Conservation (phyloP, 1,140 invertebrate genomes). For the Dufourea novaeangliae region DNA sequence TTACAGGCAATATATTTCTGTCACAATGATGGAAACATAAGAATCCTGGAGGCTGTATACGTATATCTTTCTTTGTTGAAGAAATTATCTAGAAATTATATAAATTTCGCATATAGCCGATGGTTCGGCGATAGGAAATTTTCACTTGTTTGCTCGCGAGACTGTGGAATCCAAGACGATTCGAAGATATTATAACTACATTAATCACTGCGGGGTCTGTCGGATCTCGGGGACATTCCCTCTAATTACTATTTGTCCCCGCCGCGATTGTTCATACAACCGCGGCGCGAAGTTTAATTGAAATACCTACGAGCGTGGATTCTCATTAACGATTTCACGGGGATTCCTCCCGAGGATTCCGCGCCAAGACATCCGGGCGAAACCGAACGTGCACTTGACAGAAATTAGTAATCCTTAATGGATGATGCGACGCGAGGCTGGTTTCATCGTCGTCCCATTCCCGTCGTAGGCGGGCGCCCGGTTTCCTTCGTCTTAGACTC, state of each 20-base stretch:
- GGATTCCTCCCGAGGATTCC: conserved; percentile 48
- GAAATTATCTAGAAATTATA: too few species aligned
- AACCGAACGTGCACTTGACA: conserved; percentile 68
- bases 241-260: conserved; percentile 44
- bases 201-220: conserved; percentile 17
- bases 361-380: conserved; percentile 41
- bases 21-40: too few species aligned
- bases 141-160: neutral
- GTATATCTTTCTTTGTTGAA: too few species aligned
- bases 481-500: conserved; percentile 58
- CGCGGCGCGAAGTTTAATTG: conserved; percentile 37
- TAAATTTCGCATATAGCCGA: too few species aligned
- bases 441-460: conserved; percentile 26
- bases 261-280: conserved; percentile 31
- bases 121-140: neutral
- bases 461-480: conserved; percentile 40
- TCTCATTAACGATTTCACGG: conserved; percentile 47
- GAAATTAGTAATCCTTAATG: conserved; percentile 75
- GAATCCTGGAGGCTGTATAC: too few species aligned
- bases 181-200: conserved; percentile 24
- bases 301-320: conserved; percentile 44
- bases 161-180: too few species aligned
- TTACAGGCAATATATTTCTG: too few species aligned
- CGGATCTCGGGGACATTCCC: conserved; percentile 23
- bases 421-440: conserved; percentile 56